phyloP scores from a whole-genome alignment of 2,888 invertebrate genomes.

The Caenorhabditis sp. region DNA sequence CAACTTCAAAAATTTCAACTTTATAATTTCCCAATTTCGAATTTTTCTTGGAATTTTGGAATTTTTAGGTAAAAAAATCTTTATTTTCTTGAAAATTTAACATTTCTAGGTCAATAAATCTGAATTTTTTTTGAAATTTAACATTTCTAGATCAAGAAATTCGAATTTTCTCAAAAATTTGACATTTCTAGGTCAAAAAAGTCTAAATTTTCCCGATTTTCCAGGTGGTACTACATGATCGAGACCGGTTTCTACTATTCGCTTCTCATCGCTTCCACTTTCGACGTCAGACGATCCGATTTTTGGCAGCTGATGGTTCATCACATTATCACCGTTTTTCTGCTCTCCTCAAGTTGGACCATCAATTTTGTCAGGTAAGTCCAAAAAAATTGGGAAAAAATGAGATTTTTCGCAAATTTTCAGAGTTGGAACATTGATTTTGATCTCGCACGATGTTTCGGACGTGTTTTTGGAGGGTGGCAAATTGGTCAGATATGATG shows the following conservation, averaged over 20 bases:
- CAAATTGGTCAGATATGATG: constrained; percentile 63
- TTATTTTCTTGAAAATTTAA: too few species aligned
- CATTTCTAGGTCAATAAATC: too few species aligned
- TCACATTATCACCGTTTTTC: constrained; percentile 72
- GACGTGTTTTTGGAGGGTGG: constrained; percentile 73
- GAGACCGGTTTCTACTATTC: constrained; percentile 74
- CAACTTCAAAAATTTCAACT: too few species aligned
- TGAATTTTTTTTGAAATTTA: too few species aligned
- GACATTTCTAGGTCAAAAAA: too few species aligned
- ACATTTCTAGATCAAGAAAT: too few species aligned
- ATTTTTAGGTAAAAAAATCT: too few species aligned
- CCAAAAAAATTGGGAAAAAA: background rate
- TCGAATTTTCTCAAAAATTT: too few species aligned
- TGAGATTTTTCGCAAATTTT: too few species aligned
- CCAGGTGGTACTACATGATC: constrained; percentile 73
- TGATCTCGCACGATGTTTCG: constrained; percentile 72
- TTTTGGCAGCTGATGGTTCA: constrained; percentile 73
- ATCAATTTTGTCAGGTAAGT: constrained; percentile 54
- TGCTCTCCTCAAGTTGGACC: constrained; percentile 72
- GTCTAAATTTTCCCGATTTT: too few species aligned
- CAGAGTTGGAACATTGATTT: constrained; percentile 71
- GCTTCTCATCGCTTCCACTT: constrained; percentile 64
- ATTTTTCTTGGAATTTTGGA: too few species aligned
- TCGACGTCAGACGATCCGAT: constrained; percentile 73
- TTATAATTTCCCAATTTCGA: too few species aligned